Conservation (phyloP, 2,113 vertebrate species). For the Rhynchomys soricoides region DNA sequence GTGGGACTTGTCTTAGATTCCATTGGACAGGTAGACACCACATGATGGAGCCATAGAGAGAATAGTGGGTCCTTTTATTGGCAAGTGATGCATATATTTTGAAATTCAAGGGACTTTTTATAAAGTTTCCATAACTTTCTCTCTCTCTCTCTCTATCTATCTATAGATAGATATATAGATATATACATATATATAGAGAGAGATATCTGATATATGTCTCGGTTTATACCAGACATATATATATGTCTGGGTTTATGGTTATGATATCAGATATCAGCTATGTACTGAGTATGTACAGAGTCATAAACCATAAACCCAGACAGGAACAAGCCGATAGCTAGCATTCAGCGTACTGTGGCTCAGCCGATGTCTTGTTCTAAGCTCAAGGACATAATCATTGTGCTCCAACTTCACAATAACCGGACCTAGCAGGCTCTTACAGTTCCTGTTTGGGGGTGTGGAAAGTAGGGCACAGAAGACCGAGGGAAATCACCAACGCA, state of each 20-base stretch:
- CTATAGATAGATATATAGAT: no score
- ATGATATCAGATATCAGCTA: background rate
- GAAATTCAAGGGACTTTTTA: background rate
- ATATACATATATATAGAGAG: no score
- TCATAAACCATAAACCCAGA: background rate
- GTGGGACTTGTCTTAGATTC: background rate
- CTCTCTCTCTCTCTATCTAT: no score
- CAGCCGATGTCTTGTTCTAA: background rate
- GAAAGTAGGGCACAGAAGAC: background rate
- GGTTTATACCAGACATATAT: no score
- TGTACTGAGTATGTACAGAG: fast-evolving
- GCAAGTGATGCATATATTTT: background rate
- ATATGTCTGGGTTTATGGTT: no score
- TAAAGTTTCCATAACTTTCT: background rate
- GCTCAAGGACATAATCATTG: background rate
- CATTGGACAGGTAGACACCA: fast-evolving
- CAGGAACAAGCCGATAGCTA: background rate
- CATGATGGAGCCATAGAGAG: background rate
- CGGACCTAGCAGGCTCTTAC: background rate
- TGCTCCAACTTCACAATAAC: background rate
- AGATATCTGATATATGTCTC: no score
- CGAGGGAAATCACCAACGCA: background rate
- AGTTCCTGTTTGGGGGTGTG: background rate
- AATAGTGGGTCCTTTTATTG: background rate
- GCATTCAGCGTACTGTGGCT: fast-evolving